These are phyloP conservation scores for Nomada goodeniana DNA, from an alignment of 2,888 invertebrate species.

Conservation along the genomic window DNA sequence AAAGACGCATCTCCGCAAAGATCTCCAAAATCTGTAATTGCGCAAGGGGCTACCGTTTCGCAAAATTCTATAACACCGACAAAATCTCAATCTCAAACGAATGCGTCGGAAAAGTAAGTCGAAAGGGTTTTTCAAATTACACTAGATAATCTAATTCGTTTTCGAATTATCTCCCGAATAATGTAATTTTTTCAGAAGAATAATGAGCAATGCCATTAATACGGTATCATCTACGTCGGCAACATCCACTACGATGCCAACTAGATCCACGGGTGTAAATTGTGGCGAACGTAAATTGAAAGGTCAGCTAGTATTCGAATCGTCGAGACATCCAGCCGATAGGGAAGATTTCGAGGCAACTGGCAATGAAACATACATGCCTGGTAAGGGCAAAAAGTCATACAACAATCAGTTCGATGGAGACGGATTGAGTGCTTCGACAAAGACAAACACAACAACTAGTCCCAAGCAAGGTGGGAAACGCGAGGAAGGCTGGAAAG, in stretches of 20 bases:
- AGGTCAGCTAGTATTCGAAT: constrained; percentile 89
- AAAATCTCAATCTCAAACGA: constrained; percentile 72
- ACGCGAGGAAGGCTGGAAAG: constrained; percentile 98
- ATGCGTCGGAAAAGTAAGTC: constrained; percentile 65
- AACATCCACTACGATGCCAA: constrained; percentile 71
- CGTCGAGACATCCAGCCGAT: constrained; percentile 89
- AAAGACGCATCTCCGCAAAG: constrained; percentile 80
- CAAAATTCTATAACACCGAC: constrained; percentile 75
- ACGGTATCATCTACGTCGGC: constrained; percentile 61
- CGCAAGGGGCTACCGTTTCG: constrained; percentile 68
- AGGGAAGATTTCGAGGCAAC: constrained; percentile 90
- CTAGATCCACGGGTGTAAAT: constrained; percentile 71
- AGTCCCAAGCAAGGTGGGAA: constrained; percentile 89
- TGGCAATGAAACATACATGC: constrained; percentile 87
- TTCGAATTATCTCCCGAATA: not conserved
- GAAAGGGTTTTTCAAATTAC: too few species aligned
- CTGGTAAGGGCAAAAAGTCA: constrained; percentile 84
- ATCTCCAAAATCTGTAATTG: constrained; percentile 70
- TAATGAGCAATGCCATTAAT: constrained; percentile 67
- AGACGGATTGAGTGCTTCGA: constrained; percentile 75
- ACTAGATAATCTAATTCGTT: too few species aligned
- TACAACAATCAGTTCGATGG: constrained; percentile 79
- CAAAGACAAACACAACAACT: constrained; percentile 85
- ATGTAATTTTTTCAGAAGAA: constrained; percentile 69
- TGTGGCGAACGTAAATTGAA: constrained; percentile 82